These are phyloP conservation scores for Eupithecia subumbrata DNA, from an alignment of 2,888 invertebrate species.

Conservation along the genomic window DNA sequence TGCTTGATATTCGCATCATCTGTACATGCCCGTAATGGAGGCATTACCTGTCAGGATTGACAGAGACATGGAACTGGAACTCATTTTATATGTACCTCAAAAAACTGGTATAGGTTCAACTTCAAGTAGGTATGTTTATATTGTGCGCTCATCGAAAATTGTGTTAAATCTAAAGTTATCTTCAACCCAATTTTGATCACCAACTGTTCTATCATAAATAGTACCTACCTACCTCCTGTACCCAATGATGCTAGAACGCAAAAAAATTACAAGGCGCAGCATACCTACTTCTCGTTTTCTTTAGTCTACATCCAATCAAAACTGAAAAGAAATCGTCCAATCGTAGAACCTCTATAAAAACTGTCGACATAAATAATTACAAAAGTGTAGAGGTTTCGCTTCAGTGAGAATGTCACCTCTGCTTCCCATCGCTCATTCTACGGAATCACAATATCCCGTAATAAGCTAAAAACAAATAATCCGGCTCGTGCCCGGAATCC, in stretches of 20 bases:
- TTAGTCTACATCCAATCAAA: neutral
- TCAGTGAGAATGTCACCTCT: slow-evolving; percentile 18
- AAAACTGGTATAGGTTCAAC: neutral
- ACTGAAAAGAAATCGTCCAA: neutral
- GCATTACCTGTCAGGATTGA: neutral
- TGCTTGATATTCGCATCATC: slow-evolving; percentile 80
- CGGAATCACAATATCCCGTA: slow-evolving; percentile 82
- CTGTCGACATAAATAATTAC: neutral
- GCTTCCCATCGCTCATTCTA: neutral
- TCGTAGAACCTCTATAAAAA: neutral
- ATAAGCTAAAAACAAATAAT: slow-evolving; percentile 81
- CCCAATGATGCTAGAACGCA: too few species aligned
- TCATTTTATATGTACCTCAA: neutral
- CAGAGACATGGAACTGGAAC: slow-evolving; percentile 16
- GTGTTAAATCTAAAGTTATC: neutral
- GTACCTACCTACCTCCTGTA: too few species aligned
- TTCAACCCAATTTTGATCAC: too few species aligned
- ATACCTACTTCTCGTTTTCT: neutral
- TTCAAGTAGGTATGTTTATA: neutral
- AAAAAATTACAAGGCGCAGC: too few species aligned
- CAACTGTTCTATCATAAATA: too few species aligned
- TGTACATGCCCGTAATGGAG: slow-evolving; percentile 77
- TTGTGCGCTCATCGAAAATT: neutral
- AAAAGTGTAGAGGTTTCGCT: neutral
- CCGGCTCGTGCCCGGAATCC: slow-evolving; percentile 72